Evolutionary conservation across 2,888 invertebrate species (phyloP).

Genomic region (Parnassius glacialis): DNA sequence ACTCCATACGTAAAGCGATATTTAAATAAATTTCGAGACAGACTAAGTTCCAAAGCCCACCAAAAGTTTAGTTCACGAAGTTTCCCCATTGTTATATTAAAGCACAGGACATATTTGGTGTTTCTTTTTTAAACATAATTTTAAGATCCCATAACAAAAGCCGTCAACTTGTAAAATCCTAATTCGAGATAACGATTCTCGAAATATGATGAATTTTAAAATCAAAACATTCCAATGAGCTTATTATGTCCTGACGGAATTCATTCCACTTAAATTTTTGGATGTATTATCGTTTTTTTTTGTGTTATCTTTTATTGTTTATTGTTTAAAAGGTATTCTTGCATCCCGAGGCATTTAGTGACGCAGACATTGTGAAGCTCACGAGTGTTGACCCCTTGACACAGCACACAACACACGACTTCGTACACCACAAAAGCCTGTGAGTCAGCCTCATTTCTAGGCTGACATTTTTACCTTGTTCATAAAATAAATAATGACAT

Average conservation of each 20-base stretch:
- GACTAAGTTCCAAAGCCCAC: too few relatives aligned
- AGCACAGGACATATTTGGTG: too few relatives aligned
- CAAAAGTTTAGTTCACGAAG: background rate
- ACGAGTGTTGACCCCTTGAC: slow-evolving; percentile 59
- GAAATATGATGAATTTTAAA: slow-evolving; percentile 35
- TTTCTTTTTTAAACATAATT: slow-evolving; percentile 7
- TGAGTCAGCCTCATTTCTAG: slow-evolving; percentile 58
- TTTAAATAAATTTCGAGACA: too few relatives aligned
- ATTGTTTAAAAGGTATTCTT: slow-evolving; percentile 63
- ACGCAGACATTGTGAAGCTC: slow-evolving; percentile 68
- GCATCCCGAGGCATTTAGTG: slow-evolving; percentile 55
- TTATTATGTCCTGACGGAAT: slow-evolving; percentile 35
- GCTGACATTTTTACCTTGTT: slow-evolving; percentile 35
- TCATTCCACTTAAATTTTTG: slow-evolving; percentile 55
- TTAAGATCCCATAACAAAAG: slow-evolving; percentile 18
- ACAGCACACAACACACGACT: slow-evolving; percentile 45
- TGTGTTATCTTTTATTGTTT: slow-evolving; percentile 51
- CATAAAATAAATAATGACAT: slow-evolving; percentile 47
- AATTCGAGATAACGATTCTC: slow-evolving; percentile 38
- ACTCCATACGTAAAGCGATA: too few relatives aligned
- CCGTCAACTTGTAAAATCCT: slow-evolving; percentile 33
- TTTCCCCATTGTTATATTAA: slow-evolving; percentile 15
- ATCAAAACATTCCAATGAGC: slow-evolving; percentile 36
- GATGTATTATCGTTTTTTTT: slow-evolving; percentile 58
- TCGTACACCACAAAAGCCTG: slow-evolving; percentile 43